A percentile compares a stretch with the other conserved stretches of the same genome.
These are phyloP conservation scores for Tillus elongatus DNA, from an alignment of 2,888 invertebrate genomes.

Conservation along the genomic window DNA sequence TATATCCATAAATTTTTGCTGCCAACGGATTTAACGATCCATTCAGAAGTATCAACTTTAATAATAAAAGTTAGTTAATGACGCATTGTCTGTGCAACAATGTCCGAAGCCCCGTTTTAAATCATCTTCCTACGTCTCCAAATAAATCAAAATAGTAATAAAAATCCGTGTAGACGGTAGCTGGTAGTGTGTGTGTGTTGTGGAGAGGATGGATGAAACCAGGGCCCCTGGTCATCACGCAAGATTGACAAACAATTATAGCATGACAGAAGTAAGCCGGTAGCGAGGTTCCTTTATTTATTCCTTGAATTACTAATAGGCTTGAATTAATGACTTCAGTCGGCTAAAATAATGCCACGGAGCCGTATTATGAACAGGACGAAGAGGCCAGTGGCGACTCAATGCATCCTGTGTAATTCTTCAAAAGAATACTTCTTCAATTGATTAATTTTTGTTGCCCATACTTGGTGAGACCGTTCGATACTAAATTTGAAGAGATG, in stretches of 20 bases:
- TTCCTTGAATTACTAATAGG: slow-evolving; percentile 2
- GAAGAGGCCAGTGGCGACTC: too few relatives aligned
- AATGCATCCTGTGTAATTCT: too few relatives aligned
- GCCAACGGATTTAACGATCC: too few relatives aligned
- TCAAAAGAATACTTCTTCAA: too few relatives aligned
- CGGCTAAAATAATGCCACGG: too few relatives aligned
- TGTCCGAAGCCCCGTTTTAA: background rate
- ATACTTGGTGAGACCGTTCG: too few relatives aligned
- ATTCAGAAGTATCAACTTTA: too few relatives aligned
- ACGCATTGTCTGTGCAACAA: slow-evolving; percentile 2
- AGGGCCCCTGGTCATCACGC: slow-evolving; percentile 19
- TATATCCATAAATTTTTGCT: too few relatives aligned
- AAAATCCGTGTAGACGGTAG: slow-evolving; percentile 18
- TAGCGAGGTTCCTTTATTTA: slow-evolving; percentile 26
- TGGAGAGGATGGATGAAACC: background rate
- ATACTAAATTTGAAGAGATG: too few relatives aligned
- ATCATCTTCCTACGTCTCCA: background rate
- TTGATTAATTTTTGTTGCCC: too few relatives aligned
- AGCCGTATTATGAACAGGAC: too few relatives aligned
- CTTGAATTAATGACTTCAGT: slow-evolving; percentile 2
- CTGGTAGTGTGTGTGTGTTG: slow-evolving; percentile 12
- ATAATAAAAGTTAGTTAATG: too few relatives aligned
- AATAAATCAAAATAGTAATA: slow-evolving; percentile 3
- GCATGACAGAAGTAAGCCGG: slow-evolving; percentile 29
- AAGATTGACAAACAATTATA: slow-evolving; percentile 33